Percentiles rank a stretch among this genome's conserved stretches.
Evolutionary conservation across 2,888 invertebrate genomes (phyloP).

Genomic region (Cheilosia variabilis): DNA sequence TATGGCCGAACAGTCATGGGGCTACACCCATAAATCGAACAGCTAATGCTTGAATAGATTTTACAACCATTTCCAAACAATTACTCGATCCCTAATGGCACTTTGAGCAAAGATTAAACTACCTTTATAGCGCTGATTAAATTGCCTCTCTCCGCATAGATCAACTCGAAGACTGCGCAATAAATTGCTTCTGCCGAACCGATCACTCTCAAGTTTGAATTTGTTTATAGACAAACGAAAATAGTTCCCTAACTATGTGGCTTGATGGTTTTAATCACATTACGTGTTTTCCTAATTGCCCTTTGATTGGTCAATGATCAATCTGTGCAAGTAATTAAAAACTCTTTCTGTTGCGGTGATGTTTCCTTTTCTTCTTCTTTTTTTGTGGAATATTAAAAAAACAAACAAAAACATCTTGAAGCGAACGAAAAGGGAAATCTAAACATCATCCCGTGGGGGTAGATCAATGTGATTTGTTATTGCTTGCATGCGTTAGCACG

Average conservation of each 20-base stretch:
- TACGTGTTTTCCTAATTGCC: slow-evolving; percentile 43
- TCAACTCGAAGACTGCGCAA: slow-evolving; percentile 27
- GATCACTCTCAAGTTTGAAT: background rate
- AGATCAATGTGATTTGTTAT: slow-evolving; percentile 71
- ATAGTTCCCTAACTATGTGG: slow-evolving; percentile 27
- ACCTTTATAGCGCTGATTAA: slow-evolving; percentile 28
- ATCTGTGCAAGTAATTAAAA: slow-evolving; percentile 48
- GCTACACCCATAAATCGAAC: slow-evolving; percentile 22
- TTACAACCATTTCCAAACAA: slow-evolving; percentile 34
- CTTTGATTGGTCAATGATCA: slow-evolving; percentile 72
- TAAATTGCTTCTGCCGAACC: slow-evolving; percentile 12
- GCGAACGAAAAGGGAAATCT: slow-evolving; percentile 44
- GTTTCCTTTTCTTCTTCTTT: background rate
- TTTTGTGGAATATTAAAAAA: slow-evolving; percentile 12
- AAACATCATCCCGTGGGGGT: slow-evolving; percentile 67
- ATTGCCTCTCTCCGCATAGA: slow-evolving; percentile 31
- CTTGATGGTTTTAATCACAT: slow-evolving; percentile 59
- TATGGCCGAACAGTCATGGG: slow-evolving; percentile 2
- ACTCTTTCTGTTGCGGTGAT: background rate
- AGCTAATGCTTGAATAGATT: slow-evolving; percentile 36
- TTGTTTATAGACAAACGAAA: slow-evolving; percentile 52
- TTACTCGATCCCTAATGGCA: slow-evolving; percentile 24
- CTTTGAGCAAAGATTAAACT: slow-evolving; percentile 27
- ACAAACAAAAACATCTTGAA: slow-evolving; percentile 33
- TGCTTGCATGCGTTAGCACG: slow-evolving; percentile 56